Evolutionary conservation across 2,888 invertebrate genomes (phyloP), one percentile per base, ranked within the genome.

Genomic region (Bellardia bayeri): DNA sequence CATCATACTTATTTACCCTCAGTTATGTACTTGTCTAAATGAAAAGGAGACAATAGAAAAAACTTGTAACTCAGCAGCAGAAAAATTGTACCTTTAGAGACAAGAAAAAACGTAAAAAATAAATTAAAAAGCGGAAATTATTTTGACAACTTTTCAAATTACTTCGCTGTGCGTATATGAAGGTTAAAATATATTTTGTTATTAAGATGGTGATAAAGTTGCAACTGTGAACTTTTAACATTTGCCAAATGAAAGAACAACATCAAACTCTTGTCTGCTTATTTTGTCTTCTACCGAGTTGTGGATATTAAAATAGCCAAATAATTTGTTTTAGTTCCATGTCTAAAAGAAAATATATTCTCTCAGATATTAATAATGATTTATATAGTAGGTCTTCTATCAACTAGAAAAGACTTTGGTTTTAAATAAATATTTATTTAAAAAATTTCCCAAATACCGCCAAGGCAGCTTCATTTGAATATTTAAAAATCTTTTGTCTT

Each of bases 91-190:
- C n/a, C 37, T 63, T 63, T 63, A 33, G 37, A n/a, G 37, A 0
- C 37, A 37, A 61, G 64, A 16, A 2, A 40, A 45, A 66, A 13
- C 56, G 66, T 40, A 42, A 6, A 13, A 30, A 42, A 42, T 56
- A 68, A 58, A 69, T 79, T 79, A 56, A 79, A 33, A 14, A 33
- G 68, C 79, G 79, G 68, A 79, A 68, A 79, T 79, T 69, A 79
- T 64, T 79, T 79, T 79, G 68, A 68, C 68, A 79, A 79, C 68
- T 78, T 78, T 56, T 66, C 40, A 64, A 64, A 54, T 42, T 79
- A 79, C 33, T 56, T 45, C 16, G 16, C n/a, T 63, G 63, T 23
- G 33, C 49, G 5, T 49, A 16, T 51, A 33, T 6, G 33, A 13
- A 16, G 7, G 16, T 51, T 7, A 75, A 75, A 23, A 23, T 1